A percentile compares a stretch with the other conserved stretches of the same genome.
Conservation (phyloP, 2,797 vertebrate species). For the Carapus acus region DNA sequence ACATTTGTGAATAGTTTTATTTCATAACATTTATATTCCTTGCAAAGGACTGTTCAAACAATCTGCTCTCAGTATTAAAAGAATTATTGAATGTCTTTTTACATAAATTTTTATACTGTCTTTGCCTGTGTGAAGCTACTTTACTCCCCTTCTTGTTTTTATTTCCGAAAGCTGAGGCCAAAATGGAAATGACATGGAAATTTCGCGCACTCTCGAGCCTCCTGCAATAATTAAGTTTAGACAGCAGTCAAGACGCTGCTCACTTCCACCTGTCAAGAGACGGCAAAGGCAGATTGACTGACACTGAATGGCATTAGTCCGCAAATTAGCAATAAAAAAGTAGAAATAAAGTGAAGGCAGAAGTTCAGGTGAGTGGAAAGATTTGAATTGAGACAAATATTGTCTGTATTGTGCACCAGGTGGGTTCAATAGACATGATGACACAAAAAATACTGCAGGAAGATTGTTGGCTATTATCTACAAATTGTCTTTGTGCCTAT, state of each 20-base stretch:
- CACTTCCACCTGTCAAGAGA: constrained; percentile 46
- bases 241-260: constrained; percentile 46
- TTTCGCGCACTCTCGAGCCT: constrained; percentile 25
- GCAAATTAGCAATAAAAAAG: constrained; percentile 14
- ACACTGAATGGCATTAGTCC: constrained; percentile 60
- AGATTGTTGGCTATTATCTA: no score
- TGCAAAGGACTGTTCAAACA: no score
- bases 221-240: constrained; percentile 46
- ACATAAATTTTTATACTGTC: background rate
- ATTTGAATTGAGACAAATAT: constrained; percentile 30
- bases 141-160: background rate
- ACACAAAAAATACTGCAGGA: no score
- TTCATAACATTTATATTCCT: no score
- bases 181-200: constrained; percentile 18
- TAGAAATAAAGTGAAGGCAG: background rate
- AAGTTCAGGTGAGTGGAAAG: constrained; percentile 2
- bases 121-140: background rate
- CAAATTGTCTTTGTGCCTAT: no score
- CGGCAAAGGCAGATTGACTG: constrained; percentile 38
- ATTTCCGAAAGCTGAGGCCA: constrained; percentile 9
- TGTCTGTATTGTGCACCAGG: no score
- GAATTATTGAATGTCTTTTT: no score
- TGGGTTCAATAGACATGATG: no score
- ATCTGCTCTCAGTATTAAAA: no score
- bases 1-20: no score